Conservation (phyloP, 2,797 vertebrate genomes). For the Rhadinocentrus ornatus region DNA sequence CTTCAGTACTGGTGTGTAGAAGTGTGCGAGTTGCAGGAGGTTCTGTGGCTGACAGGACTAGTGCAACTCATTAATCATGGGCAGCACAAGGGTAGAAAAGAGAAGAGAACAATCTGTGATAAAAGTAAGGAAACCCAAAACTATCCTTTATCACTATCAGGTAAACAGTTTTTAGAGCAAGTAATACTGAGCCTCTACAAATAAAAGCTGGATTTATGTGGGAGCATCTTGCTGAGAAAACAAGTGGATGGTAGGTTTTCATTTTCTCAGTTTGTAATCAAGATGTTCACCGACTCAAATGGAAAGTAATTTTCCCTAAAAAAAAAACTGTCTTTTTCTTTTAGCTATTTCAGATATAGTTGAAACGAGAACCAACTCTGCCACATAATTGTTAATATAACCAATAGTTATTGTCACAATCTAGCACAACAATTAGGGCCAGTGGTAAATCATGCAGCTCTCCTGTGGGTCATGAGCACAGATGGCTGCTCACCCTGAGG, state of each 20-base stretch:
- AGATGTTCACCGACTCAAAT: background rate
- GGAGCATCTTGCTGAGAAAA: background rate
- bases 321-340: background rate
- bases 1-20: constrained; percentile 13
- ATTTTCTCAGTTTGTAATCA: background rate
- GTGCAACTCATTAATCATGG: constrained; percentile 66
- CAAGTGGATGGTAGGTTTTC: constrained; percentile 3
- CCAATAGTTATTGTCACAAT: constrained; percentile 19
- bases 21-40: constrained; percentile 16
- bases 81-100: constrained; percentile 20
- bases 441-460: constrained; percentile 46
- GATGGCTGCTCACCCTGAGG: constrained; percentile 55
- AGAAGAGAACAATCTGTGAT: constrained; percentile 23
- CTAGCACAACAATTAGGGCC: constrained; percentile 34
- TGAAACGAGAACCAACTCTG: background rate
- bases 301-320: background rate
- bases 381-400: constrained; percentile 8
- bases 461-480: constrained; percentile 49
- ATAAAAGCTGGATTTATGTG: background rate
- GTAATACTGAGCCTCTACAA: constrained; percentile 1
- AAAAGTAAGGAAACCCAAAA: constrained; percentile 35
- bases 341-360: background rate
- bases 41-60: constrained; percentile 54
- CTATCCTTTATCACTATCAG: background rate
- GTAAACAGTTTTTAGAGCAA: constrained; percentile 8